Percentiles rank a stretch among this genome's conserved stretches.
Conservation (phyloP, 2,888 invertebrate genomes). For the Elysia crispata region DNA sequence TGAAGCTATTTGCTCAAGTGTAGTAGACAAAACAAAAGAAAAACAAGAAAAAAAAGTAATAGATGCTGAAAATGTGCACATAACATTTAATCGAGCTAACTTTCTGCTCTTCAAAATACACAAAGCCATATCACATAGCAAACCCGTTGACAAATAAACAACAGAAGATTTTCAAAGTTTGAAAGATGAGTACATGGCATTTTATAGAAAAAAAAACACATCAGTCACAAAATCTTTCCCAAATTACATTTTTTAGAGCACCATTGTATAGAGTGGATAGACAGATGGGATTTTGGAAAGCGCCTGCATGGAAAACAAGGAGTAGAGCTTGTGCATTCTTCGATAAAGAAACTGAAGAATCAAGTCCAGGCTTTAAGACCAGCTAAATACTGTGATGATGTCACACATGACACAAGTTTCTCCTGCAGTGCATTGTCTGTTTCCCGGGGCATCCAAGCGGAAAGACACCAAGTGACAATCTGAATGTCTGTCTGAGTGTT, state of each 20-base stretch:
- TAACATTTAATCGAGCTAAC: not conserved
- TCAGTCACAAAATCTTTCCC: not conserved
- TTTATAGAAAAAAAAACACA: not conserved
- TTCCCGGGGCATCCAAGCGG: not conserved
- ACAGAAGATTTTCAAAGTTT: not conserved
- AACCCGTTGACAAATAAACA: not conserved
- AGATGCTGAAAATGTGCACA: not conserved
- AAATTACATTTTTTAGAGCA: conserved; percentile 29
- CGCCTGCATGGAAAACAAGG: conserved; percentile 37
- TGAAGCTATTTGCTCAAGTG: conserved; percentile 5
- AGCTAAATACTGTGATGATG: not conserved
- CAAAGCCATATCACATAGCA: conserved; percentile 13
- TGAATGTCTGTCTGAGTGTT: no score
- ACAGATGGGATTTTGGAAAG: conserved; percentile 27
- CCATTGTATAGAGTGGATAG: conserved; percentile 26
- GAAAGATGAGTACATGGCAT: conserved; percentile 18
- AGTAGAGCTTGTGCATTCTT: conserved; percentile 25
- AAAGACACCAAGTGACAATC: not conserved
- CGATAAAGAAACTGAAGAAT: conserved; percentile 2
- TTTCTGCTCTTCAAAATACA: conserved; percentile 3
- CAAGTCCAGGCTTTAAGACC: not conserved
- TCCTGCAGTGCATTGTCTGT: not conserved
- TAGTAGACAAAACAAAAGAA: conserved; percentile 1
- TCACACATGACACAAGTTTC: conserved; percentile 14
- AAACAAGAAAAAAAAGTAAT: not conserved